phyloP scores from a whole-genome alignment of 2,113 vertebrate genomes.

The Cheirogaleus medius region DNA sequence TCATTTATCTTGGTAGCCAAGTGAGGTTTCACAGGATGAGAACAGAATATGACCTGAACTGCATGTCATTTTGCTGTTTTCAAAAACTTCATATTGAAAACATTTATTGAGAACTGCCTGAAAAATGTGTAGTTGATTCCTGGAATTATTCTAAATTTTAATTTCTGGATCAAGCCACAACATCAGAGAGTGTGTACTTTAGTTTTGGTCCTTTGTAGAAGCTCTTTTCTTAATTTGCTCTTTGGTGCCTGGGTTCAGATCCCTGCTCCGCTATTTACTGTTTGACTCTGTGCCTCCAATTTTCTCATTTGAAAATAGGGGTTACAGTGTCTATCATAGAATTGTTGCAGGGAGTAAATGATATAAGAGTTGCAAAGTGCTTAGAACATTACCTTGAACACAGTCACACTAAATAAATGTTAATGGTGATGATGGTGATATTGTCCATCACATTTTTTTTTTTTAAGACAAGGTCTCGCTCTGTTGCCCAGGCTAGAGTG shows the following conservation, averaged over 20 bases:
- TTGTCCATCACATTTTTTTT: background rate
- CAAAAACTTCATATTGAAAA: constrained; percentile 29
- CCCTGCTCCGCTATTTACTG: background rate
- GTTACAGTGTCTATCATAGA: background rate
- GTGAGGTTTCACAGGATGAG: background rate
- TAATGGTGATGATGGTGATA: background rate
- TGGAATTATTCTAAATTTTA: background rate
- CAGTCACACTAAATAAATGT: background rate
- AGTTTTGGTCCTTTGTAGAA: background rate
- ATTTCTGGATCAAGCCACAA: background rate
- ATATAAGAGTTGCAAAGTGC: background rate
- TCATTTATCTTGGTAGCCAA: constrained; percentile 4
- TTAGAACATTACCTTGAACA: background rate
- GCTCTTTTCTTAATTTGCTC: background rate
- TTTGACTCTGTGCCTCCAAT: background rate
- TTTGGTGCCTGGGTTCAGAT: background rate
- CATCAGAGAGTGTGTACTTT: background rate
- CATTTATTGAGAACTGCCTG: background rate
- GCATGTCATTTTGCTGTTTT: background rate
- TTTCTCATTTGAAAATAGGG: background rate
- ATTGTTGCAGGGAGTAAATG: background rate
- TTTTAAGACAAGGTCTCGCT: no score
- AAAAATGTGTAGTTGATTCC: background rate
- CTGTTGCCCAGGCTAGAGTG: no score
- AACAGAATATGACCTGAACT: background rate